Percentiles rank a stretch among this genome's conserved stretches.
These are phyloP conservation scores for Misgurnus mizolepis DNA, from an alignment of 2,113 vertebrate genomes.

Conservation along the genomic window DNA sequence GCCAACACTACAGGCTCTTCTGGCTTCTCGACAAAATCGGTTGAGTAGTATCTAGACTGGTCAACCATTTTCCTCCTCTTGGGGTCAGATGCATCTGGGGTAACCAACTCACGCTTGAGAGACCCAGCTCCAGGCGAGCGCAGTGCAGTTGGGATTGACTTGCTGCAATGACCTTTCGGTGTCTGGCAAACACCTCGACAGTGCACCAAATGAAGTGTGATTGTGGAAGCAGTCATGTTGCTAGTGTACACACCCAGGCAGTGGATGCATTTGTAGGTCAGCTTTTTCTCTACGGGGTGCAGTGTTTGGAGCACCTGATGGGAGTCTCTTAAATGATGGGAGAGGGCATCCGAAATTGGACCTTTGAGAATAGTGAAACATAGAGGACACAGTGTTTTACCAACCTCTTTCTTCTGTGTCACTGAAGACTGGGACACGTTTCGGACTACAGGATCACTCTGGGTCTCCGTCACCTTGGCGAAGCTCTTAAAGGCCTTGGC, in stretches of 20 bases:
- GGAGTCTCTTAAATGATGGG: slow-evolving; percentile 89
- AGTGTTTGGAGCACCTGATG: slow-evolving; percentile 97
- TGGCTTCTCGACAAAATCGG: slow-evolving; percentile 77
- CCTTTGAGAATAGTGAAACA: slow-evolving; percentile 97
- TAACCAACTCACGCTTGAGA: slow-evolving; percentile 84
- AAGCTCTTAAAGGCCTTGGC: slow-evolving; percentile 73
- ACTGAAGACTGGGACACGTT: slow-evolving; percentile 77
- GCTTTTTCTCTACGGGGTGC: slow-evolving; percentile 96
- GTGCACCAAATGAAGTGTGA: slow-evolving; percentile 94
- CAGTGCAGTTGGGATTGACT: slow-evolving; percentile 69
- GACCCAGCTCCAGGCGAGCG: slow-evolving; percentile 78
- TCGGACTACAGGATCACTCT: slow-evolving; percentile 73
- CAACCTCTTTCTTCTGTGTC: slow-evolving; percentile 85
- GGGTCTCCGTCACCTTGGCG: slow-evolving; percentile 79
- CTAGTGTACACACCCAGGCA: slow-evolving; percentile 97
- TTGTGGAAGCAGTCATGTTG: slow-evolving; percentile 98
- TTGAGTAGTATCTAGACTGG: slow-evolving; percentile 72
- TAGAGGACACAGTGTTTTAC: slow-evolving; percentile 92
- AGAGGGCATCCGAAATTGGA: slow-evolving; percentile 88
- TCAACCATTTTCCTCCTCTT: slow-evolving; percentile 82
- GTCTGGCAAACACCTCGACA: slow-evolving; percentile 92
- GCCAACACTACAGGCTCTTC: slow-evolving; percentile 82
- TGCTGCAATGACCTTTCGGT: slow-evolving; percentile 76
- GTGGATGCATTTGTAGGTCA: slow-evolving; percentile 98
- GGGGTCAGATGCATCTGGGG: slow-evolving; percentile 73